Evolutionary conservation across 1,140 invertebrate genomes (phyloP), one percentile per base, ranked within the genome.

Genomic region (Homalodisca vitripennis): DNA sequence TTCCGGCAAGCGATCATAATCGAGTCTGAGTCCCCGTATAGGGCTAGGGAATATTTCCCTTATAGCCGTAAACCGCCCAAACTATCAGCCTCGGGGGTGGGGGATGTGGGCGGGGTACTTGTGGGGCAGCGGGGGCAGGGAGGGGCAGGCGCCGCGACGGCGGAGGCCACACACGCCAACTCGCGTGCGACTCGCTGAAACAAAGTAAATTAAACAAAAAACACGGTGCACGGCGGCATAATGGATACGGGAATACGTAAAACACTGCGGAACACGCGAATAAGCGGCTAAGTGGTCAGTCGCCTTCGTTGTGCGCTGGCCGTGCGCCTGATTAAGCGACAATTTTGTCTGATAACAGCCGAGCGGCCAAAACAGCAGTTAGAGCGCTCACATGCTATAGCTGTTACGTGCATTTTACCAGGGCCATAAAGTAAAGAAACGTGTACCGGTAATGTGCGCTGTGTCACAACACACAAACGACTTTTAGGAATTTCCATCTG

Each of bases 161-260:
- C n/a, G n/a, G n/a, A n/a, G 3, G 48, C 6, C 3, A 51, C n/a
- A 51, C 48, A 51, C 48, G 48, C 48, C 48, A 51, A 14, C 48
- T 51, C 6, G 48, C 48, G 48, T 51, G 48, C 17, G 14, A n/a
- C n/a, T 51, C 6, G n/a, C 6, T 3, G 17, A 20, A 20, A 51
- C 48, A 6, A 20, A 51, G 48, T 51, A 51, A 51, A 51, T 51
- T 51, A 51, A 20, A 51, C 48, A 51, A 51, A 51, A n/a, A 51
- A 51, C 48, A 20, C 48, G 48, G 48, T 20, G 22, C 48, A 51
- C 48, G 6, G 14, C 48, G 48, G 3, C 48, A 51, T 51, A 51
- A 51, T 51, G 48, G 48, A 22, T 51, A 22, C 22, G 48, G 48
- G 48, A 51, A 51, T 51, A 51, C 34, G n/a, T 51, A 51, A 51